Percentiles rank a stretch among this genome's conserved stretches.
Evolutionary conservation across 1,140 invertebrate species (phyloP).

Genomic region (Pseudomyrmex concolor): DNA sequence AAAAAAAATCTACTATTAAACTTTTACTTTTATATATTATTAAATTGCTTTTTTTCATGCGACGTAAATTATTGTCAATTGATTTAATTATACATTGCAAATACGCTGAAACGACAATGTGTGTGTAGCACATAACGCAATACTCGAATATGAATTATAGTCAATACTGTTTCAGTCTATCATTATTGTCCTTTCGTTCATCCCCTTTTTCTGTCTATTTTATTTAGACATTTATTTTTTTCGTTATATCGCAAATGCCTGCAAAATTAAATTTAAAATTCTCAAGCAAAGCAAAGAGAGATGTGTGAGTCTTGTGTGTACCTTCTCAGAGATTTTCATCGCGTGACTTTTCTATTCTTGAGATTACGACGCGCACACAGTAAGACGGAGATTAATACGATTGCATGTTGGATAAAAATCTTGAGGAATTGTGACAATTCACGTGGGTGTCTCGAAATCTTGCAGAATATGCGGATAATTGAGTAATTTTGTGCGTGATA

Average conservation of each 20-base stretch:
- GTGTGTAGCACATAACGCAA: background rate
- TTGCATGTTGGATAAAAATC: conserved; percentile 38
- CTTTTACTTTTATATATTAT: too few relatives aligned
- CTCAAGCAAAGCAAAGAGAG: background rate
- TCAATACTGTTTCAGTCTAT: background rate
- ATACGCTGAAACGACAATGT: background rate
- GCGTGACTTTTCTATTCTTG: conserved; percentile 27
- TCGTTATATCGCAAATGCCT: background rate
- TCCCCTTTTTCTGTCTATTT: too few relatives aligned
- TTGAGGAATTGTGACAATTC: conserved; percentile 19
- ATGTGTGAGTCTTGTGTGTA: background rate
- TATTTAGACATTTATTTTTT: background rate
- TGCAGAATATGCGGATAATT: conserved; percentile 17
- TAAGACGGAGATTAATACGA: conserved; percentile 28
- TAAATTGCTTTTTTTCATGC: too few relatives aligned
- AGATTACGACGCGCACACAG: conserved; percentile 35
- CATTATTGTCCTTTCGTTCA: background rate
- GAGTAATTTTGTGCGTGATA: conserved; percentile 12
- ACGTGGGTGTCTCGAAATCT: background rate
- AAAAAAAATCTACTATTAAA: too few relatives aligned
- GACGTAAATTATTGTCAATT: too few relatives aligned
- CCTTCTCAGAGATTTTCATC: conserved; percentile 23
- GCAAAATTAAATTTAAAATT: conserved; percentile 21
- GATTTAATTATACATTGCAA: conserved; percentile 13
- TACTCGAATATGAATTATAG: conserved; percentile 34